Evolutionary conservation across 2,888 invertebrate genomes (phyloP).

Genomic region (Tuta absoluta): DNA sequence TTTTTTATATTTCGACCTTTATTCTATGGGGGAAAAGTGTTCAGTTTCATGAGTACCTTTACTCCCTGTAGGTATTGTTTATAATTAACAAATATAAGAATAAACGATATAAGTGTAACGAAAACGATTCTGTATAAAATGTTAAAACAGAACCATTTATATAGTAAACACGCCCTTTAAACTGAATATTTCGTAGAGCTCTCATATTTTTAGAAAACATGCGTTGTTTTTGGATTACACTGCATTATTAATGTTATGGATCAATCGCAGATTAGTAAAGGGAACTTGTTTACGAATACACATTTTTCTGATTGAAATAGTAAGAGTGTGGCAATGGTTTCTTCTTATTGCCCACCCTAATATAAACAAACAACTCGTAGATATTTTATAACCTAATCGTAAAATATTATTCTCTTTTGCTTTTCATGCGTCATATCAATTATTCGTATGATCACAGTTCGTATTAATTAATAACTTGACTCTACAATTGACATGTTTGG

Average conservation of each 20-base stretch:
- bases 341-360: constrained; percentile 25
- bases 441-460: too few relatives aligned
- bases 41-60: too few relatives aligned
- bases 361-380: not conserved
- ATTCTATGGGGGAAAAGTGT: too few relatives aligned
- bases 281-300: not conserved
- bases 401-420: not conserved
- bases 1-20: too few relatives aligned
- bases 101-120: not conserved
- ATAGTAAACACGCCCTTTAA: not conserved
- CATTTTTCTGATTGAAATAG: not conserved
- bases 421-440: too few relatives aligned
- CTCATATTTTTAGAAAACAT: not conserved
- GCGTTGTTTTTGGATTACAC: not conserved
- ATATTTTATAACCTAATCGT: not conserved
- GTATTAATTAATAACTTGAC: too few relatives aligned
- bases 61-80: too few relatives aligned
- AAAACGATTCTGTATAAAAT: not conserved
- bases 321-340: not conserved
- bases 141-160: not conserved
- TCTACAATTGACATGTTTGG: too few relatives aligned
- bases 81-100: too few relatives aligned
- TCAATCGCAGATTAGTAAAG: not conserved
- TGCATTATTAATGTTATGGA: constrained; percentile 1
- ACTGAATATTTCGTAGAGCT: not conserved